Evolutionary conservation across 2,113 vertebrate species (phyloP), one percentile per base, ranked within the genome.

Genomic region (Cryptotis parvus): DNA sequence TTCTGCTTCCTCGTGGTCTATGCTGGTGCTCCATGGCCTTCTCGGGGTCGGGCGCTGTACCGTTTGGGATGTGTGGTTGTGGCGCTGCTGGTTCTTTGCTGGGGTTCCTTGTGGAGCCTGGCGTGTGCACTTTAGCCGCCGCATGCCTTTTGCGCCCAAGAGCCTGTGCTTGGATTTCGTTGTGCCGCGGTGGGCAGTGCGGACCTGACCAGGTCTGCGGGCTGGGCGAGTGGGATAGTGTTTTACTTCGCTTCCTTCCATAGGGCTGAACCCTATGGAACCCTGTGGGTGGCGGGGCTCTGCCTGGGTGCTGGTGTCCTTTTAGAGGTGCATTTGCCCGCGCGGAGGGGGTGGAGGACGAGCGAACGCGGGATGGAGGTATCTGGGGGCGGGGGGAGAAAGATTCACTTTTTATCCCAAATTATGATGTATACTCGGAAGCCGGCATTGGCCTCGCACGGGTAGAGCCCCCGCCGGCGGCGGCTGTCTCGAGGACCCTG

Each of bases 341-440:
- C 66, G 72, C 93, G 79, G 72, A 69, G 78, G 22, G 55, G n/a
- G 4, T 58, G 87, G 91, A 84, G 63, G 82, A 90, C 37, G 74
- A 68, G 81, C 35, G 37, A 68, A 83, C 35, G 37, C 61, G 86
- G n/a, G 94, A 91, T 37, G 84, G 37, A n/a, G 95, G 91, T 82
- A 78, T 81, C 3, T 78, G 95, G 94, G 90, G 93, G 93, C 87
- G 90, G 90, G 92, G 95, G 92, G 85, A 85, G 65, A 69, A 87
- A 69, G 90, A n/a, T n/a, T 91, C 96, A 85, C 94, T 69, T 94
- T 96, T 96, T 94, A 94, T 90, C 94, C 84, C 92, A 96, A 93
- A 93, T 95, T 93, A 91, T 94, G 93, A 91, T 90, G 93, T 93
- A 90, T 94, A n/a, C n/a, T 95, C 66, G 65, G 93, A 93, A 95